Conservation (phyloP, 1,140 invertebrate species). For the Palaemon carinicauda region DNA sequence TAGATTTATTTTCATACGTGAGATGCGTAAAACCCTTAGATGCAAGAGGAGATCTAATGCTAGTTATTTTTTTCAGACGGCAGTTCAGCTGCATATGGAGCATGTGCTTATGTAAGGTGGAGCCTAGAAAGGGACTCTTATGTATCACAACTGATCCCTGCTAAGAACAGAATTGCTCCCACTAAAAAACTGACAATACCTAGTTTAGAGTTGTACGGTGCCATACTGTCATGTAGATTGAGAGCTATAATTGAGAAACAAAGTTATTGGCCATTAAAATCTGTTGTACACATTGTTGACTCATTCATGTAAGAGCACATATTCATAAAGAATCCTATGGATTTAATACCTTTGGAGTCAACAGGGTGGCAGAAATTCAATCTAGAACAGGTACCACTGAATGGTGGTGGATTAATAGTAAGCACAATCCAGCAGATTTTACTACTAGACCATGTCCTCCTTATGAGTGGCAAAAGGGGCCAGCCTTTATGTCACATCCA, state of each 20-base stretch:
- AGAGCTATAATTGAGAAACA: constrained; percentile 10
- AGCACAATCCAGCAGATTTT: neutral
- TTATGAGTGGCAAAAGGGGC: neutral
- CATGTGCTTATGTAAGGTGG: constrained; percentile 27
- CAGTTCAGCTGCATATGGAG: neutral
- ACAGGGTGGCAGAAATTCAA: constrained; percentile 14
- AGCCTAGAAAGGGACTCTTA: neutral
- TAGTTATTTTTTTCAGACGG: too few species aligned
- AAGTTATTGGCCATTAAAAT: neutral
- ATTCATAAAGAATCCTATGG: constrained; percentile 11
- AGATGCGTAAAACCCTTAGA: constrained; percentile 10
- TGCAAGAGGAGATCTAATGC: too few species aligned
- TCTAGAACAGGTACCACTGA: neutral
- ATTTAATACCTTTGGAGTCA: constrained; percentile 22
- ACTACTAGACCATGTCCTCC: neutral
- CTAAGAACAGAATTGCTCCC: constrained; percentile 38
- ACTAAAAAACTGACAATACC: constrained; percentile 8
- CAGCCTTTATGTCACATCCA: too few species aligned
- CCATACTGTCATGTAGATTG: too few species aligned
- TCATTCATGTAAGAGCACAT: neutral
- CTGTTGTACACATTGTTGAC: neutral
- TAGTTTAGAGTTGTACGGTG: constrained; percentile 23
- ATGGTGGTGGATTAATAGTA: neutral
- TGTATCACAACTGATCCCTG: neutral
- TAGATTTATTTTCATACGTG: neutral